A percentile compares a stretch with the other conserved stretches of the same genome.
These are phyloP conservation scores for Cremastinae sp. DNA, from an alignment of 2,888 invertebrate genomes.

Conservation along the genomic window DNA sequence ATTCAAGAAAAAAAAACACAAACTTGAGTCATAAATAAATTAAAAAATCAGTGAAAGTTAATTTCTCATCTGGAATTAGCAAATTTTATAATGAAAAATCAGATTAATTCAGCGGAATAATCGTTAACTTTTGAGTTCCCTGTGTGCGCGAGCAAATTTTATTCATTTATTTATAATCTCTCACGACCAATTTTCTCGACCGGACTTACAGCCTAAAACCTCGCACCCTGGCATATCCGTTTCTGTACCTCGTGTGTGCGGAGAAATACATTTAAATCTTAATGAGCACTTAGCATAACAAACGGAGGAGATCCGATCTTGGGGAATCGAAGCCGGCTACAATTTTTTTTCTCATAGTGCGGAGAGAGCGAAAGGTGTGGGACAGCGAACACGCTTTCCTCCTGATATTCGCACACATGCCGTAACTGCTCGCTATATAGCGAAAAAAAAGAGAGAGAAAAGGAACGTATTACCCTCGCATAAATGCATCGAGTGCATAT, in stretches of 20 bases:
- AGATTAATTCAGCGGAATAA: no score
- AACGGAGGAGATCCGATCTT: slow-evolving; percentile 67
- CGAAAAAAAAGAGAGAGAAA: slow-evolving; percentile 16
- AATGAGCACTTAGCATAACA: slow-evolving; percentile 79
- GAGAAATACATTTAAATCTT: slow-evolving; percentile 75
- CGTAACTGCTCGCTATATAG: background rate
- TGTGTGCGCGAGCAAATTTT: no score
- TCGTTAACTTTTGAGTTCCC: no score
- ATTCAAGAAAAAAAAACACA: no score
- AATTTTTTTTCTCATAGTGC: slow-evolving; percentile 4
- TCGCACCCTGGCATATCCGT: slow-evolving; percentile 49
- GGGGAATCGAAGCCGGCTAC: slow-evolving; percentile 41
- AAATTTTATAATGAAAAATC: no score
- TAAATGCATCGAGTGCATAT: no score
- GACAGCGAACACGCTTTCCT: slow-evolving; percentile 58
- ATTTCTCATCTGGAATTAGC: no score
- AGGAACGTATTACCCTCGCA: background rate
- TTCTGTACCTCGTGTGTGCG: slow-evolving; percentile 27
- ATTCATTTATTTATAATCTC: slow-evolving; percentile 17
- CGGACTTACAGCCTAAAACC: slow-evolving; percentile 33
- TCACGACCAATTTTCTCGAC: slow-evolving; percentile 69
- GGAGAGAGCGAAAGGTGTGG: slow-evolving; percentile 40
- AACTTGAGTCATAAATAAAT: no score
- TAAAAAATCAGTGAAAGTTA: no score
- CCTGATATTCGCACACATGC: slow-evolving; percentile 5